Percentiles rank a stretch among this genome's conserved stretches.
Conservation (phyloP, 2,797 vertebrate genomes). For the Sebastes cheni region DNA sequence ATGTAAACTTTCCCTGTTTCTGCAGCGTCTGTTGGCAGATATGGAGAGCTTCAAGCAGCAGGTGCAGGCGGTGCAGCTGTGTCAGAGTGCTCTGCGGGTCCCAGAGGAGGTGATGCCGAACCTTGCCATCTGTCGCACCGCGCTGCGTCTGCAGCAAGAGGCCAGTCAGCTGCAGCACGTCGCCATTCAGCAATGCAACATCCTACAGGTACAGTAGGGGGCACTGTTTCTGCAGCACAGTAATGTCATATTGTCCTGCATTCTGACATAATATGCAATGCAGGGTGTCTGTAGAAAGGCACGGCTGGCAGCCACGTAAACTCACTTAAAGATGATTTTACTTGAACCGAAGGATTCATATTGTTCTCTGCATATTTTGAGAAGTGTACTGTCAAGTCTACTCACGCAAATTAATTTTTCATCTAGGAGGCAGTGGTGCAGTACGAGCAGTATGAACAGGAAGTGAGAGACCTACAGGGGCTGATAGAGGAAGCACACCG, state of each 20-base stretch:
- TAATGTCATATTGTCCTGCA: background rate
- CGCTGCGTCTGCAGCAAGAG: slow-evolving; percentile 92
- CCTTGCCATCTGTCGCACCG: slow-evolving; percentile 90
- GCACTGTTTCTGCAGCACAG: background rate
- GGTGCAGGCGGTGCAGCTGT: slow-evolving; percentile 89
- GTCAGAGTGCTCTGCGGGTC: slow-evolving; percentile 91
- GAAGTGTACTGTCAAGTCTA: background rate
- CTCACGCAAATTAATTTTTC: background rate
- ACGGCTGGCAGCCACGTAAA: background rate
- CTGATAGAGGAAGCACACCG: slow-evolving; percentile 93
- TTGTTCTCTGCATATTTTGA: background rate
- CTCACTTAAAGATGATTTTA: background rate
- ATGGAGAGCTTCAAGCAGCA: slow-evolving; percentile 97
- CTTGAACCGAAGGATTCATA: background rate
- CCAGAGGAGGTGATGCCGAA: slow-evolving; percentile 91
- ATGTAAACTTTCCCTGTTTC: background rate
- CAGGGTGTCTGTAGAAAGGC: background rate
- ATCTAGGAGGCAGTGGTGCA: slow-evolving; percentile 95
- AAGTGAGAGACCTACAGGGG: slow-evolving; percentile 92
- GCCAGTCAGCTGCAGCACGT: slow-evolving; percentile 95
- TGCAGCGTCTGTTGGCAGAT: slow-evolving; percentile 90
- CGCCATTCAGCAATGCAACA: slow-evolving; percentile 96
- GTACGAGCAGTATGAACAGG: slow-evolving; percentile 96
- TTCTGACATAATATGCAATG: background rate
- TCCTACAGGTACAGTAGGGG: slow-evolving; percentile 88